These are phyloP conservation scores for Malaclemys terrapin DNA, from an alignment of 2,113 vertebrate species.

Conservation along the genomic window DNA sequence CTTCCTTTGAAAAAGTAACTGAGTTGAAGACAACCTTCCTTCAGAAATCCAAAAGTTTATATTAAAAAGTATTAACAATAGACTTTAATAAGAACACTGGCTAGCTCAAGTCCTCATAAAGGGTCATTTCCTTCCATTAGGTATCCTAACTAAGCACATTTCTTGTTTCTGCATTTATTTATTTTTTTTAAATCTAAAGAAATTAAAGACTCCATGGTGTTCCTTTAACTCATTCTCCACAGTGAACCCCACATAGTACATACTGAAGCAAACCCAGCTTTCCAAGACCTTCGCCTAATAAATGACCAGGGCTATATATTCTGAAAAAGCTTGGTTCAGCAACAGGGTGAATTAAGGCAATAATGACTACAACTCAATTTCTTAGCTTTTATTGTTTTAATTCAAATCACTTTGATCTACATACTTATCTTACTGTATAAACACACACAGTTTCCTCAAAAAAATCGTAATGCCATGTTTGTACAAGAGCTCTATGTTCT, in stretches of 20 bases:
- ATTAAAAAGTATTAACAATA: slow-evolving; percentile 67
- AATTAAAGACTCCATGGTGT: slow-evolving; percentile 27
- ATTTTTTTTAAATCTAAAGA: slow-evolving; percentile 23
- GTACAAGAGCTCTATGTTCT: slow-evolving; percentile 24
- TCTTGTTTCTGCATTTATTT: slow-evolving; percentile 52
- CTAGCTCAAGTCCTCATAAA: slow-evolving; percentile 39
- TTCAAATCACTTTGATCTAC: slow-evolving; percentile 42
- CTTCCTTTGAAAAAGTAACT: neutral
- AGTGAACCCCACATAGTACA: neutral
- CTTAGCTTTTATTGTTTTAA: neutral
- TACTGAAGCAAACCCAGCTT: neutral
- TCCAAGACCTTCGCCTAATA: neutral
- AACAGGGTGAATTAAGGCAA: slow-evolving; percentile 8
- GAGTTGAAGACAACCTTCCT: neutral
- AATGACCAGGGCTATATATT: neutral
- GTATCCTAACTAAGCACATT: slow-evolving; percentile 18
- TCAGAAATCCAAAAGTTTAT: slow-evolving; percentile 44
- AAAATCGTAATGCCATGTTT: slow-evolving; percentile 2
- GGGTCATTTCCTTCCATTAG: slow-evolving; percentile 15
- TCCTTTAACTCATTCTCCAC: neutral
- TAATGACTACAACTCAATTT: neutral
- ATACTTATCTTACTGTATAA: slow-evolving; percentile 9
- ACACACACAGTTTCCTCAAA: neutral
- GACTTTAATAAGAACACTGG: slow-evolving; percentile 45
- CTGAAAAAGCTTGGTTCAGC: neutral